These are phyloP conservation scores for Rhagium mordax DNA, from an alignment of 2,888 invertebrate species.

Conservation along the genomic window DNA sequence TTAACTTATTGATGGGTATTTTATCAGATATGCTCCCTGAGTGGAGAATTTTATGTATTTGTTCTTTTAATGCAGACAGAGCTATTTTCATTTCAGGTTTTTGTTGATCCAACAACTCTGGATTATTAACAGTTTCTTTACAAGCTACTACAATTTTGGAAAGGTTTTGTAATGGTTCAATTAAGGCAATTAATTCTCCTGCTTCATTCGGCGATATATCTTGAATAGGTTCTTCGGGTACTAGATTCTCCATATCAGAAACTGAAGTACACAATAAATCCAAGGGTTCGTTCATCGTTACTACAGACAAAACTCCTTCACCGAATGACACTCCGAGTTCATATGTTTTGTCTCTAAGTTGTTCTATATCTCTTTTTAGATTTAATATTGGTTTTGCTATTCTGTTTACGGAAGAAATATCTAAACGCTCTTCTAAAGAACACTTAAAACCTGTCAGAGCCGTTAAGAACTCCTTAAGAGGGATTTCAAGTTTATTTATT, in stretches of 20 bases:
- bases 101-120: constrained; percentile 42
- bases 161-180: constrained; percentile 52
- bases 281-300: constrained; percentile 41
- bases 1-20: background rate
- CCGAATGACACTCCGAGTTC: constrained; percentile 35
- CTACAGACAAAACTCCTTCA: constrained; percentile 45
- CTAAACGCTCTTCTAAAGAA: constrained; percentile 1
- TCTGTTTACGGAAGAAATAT: background rate
- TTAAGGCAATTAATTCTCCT: constrained; percentile 31
- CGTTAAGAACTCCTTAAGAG: constrained; percentile 39
- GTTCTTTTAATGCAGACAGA: constrained; percentile 40
- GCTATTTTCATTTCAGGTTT: constrained; percentile 45
- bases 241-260: constrained; percentile 11
- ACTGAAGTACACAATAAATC: constrained; percentile 25
- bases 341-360: constrained; percentile 39
- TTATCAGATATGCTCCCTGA: background rate
- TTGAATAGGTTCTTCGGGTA: constrained; percentile 14
- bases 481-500: constrained; percentile 32
- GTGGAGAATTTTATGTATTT: constrained; percentile 33
- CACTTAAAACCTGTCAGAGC: constrained; percentile 32
- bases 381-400: constrained; percentile 30
- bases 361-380: constrained; percentile 37
- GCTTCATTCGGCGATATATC: constrained; percentile 29
- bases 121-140: constrained; percentile 37
- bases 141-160: constrained; percentile 44